Conservation (phyloP, 2,888 invertebrate genomes). For the Pandemis corylana region DNA sequence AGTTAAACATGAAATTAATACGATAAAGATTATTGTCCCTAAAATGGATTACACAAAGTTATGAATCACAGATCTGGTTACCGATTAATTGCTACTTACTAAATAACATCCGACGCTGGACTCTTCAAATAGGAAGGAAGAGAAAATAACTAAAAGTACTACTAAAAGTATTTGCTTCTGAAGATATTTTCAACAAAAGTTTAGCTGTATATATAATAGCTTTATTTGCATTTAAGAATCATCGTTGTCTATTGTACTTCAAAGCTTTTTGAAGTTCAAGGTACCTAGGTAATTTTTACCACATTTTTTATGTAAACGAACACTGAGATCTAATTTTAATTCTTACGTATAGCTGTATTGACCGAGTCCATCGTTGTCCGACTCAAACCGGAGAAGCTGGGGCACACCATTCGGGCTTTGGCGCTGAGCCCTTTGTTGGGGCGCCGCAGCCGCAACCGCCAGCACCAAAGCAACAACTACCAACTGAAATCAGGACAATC, state of each 20-base stretch:
- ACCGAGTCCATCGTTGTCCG: conserved; percentile 73
- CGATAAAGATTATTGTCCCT: too few species aligned
- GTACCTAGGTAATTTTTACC: not conserved
- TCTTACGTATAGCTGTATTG: conserved; percentile 69
- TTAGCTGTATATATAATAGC: too few species aligned
- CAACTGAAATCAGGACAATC: conserved; percentile 62
- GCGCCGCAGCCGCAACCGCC: conserved; percentile 66
- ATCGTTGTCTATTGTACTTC: too few species aligned
- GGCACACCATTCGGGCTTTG: conserved; percentile 52
- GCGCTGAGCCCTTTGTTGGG: conserved; percentile 51
- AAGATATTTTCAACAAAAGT: too few species aligned
- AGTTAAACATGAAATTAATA: too few species aligned
- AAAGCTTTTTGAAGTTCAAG: not conserved
- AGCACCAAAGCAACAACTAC: conserved; percentile 69
- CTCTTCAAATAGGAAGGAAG: too few species aligned
- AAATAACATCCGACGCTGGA: not conserved
- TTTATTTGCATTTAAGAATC: too few species aligned
- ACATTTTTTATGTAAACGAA: not conserved
- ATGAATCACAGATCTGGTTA: not conserved
- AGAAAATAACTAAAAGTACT: too few species aligned
- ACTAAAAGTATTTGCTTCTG: too few species aligned
- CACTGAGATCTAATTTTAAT: conserved; percentile 24
- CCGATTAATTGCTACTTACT: not conserved
- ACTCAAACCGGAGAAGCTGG: conserved; percentile 64
- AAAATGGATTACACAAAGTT: too few species aligned